phyloP scores from a whole-genome alignment of 2,888 invertebrate species.

The Cephonodes hylas region DNA sequence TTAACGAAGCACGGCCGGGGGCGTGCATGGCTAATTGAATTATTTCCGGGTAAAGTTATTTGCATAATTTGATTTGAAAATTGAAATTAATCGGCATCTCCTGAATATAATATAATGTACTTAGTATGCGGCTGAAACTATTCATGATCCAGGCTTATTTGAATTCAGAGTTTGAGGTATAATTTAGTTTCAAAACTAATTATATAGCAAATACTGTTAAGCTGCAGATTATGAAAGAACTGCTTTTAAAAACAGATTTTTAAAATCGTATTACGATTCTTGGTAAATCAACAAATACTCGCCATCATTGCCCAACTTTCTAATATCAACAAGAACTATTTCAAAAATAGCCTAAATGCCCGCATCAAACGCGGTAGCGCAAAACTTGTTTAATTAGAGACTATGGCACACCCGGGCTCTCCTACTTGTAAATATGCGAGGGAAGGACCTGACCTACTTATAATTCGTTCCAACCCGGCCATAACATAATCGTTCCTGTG shows the following conservation, averaged over 20 bases:
- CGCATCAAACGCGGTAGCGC: neutral
- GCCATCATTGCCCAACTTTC: neutral
- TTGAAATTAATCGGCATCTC: neutral
- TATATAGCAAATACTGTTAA: no score
- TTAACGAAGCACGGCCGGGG: slow-evolving; percentile 3
- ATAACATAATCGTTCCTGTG: slow-evolving; percentile 17
- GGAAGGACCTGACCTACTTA: slow-evolving; percentile 19
- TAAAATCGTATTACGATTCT: no score
- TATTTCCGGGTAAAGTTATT: slow-evolving; percentile 2
- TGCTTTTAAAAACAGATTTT: no score
- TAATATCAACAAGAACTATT: no score
- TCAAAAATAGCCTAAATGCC: neutral
- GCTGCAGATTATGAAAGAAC: no score
- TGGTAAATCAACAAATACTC: neutral
- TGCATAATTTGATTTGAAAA: slow-evolving; percentile 6
- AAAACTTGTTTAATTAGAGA: neutral
- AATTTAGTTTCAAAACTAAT: no score
- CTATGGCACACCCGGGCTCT: neutral
- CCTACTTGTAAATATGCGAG: slow-evolving; percentile 14
- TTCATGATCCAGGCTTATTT: neutral
- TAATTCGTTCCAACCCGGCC: slow-evolving; percentile 9
- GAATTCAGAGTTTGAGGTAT: no score
- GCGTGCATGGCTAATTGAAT: slow-evolving; percentile 7
- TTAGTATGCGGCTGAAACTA: no score
- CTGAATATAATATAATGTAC: neutral